Base-by-base conservation (phyloP, 2,797 vertebrate genomes). In the Scolopax bukidnonensis region DNA sequence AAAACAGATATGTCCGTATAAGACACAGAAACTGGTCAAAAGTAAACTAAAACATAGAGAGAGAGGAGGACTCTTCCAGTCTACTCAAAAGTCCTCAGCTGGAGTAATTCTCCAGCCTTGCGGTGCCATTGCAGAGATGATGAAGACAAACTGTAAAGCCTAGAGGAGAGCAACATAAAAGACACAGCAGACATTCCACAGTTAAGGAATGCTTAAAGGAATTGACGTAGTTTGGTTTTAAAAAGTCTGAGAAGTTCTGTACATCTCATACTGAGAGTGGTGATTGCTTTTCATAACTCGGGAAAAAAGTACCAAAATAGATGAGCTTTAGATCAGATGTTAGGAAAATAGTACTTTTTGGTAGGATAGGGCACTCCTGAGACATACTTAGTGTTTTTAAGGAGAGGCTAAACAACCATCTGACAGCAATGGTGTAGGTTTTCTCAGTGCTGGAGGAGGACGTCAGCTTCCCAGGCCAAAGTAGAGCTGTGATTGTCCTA, bases 231-330 rank as follows among this genome's bases (percentile, higher is more conserved):
- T 77, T 89, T 73, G 24, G 64, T 92, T 82, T 61, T 45, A 77
- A 54, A 40, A 53, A 57, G 12, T 45, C 33, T 57, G 57, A 30
- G 1, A 36, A 75, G 30, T 63, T 93, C 47, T 36, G 9, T 61
- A 12, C 2, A 0, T 68, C 6, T 2, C 40, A 7, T 63, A 13
- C 11, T 30, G 38, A 71, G 32, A 51, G 24, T 38, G 33, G 5
- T 11, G 12, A 20, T 64, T 71, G 19, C 18, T 30, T 85, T 81
- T 60, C 53, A 19, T 64, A 17, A 16, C 50, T 71, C 60, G 69
- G 57, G 48, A 68, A 84, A 25, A 40, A 43, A 70, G 24, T 43
- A 53, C 33, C 28, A 53, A 27, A 70, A 32, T 32, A 88, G 76
- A 70, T 20, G 3, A 43, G 21, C 41, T 45, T 80, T 40, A 71